Base-by-base conservation (phyloP, 2,797 vertebrate genomes). In the Argentina silus region DNA sequence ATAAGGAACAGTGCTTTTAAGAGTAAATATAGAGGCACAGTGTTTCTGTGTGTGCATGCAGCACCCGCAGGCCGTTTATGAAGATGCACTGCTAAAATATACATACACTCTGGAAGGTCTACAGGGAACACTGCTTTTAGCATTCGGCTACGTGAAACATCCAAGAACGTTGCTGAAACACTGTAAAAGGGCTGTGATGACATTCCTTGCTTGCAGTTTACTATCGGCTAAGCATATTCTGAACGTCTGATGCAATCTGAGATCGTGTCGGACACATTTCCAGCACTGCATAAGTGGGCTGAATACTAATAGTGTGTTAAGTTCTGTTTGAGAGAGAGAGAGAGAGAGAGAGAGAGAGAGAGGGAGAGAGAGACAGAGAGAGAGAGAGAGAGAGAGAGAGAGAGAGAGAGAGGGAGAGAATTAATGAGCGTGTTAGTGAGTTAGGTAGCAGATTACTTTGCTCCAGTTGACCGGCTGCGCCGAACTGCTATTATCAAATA, bases 21-120 rank as follows among this genome's bases (percentile, higher is more conserved):
- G 79, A 76, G 82, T 91, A 91, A 91, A 92, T 90, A 89, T 88
- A 91, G 89, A 85, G 72, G 65, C 75, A 67, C 1, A 3, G 74
- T 69, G 79, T 61, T 61, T 19, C 80, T 80, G 76, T 83, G 76
- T 83, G 76, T 83, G 78, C 70, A 82, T 75, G 81, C 56, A 85
- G 81, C 66, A 77, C 74, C 82, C 59, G 8, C 69, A 64, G 77
- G 86, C 76, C 50, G 55, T 72, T 73, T 78, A 73, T 66, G 70
- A 72, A 74, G 81, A 86, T 78, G 79, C 74, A 75, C 76, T 77
- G 9, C 67, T 6, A 81, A 81, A 86, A 84, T 77, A 82, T 74
- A 70, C 77, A 75, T 59, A 70, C 65, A 74, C 74, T 74, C 78
- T 74, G 70, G n/a, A 56, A 70, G 56, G 72, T 85, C 85, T 70